phyloP scores from a whole-genome alignment of 1,140 invertebrate species.

The Dufourea novaeangliae region DNA sequence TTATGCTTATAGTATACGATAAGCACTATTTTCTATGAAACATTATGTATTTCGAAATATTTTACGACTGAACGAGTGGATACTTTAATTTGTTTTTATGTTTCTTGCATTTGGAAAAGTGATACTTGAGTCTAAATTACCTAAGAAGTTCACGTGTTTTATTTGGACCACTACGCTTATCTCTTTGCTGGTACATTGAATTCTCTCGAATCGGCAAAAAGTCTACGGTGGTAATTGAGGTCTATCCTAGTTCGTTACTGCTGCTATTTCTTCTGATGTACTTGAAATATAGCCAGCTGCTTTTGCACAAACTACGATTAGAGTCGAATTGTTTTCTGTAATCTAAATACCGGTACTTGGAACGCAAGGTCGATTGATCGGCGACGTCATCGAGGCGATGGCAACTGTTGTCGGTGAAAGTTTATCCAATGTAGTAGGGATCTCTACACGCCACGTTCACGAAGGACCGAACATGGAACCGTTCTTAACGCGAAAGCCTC shows the following conservation, averaged over 20 bases:
- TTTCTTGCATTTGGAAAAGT: too few species aligned
- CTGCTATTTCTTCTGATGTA: too few species aligned
- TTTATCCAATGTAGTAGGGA: conserved; percentile 54
- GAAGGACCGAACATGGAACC: conserved; percentile 46
- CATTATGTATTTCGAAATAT: too few species aligned
- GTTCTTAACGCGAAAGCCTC: conserved; percentile 53
- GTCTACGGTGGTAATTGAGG: neutral
- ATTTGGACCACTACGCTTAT: neutral
- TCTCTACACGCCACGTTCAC: conserved; percentile 33
- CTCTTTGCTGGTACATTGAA: neutral
- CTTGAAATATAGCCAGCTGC: neutral
- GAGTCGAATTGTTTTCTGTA: conserved; percentile 36
- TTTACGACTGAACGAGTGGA: too few species aligned
- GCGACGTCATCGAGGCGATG: conserved; percentile 57
- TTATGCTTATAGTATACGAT: too few species aligned
- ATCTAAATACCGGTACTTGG: conserved; percentile 60
- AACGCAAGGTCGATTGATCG: conserved; percentile 67
- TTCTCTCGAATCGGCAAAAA: conserved; percentile 1
- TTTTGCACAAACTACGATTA: neutral
- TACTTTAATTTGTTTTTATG: too few species aligned
- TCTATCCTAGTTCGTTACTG: neutral
- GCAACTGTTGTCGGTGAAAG: conserved; percentile 66
- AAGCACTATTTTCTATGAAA: too few species aligned
- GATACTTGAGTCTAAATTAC: neutral
- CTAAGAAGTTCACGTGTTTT: neutral